Conservation (phyloP, 2,888 invertebrate genomes). For the Parnassius mnemosyne region DNA sequence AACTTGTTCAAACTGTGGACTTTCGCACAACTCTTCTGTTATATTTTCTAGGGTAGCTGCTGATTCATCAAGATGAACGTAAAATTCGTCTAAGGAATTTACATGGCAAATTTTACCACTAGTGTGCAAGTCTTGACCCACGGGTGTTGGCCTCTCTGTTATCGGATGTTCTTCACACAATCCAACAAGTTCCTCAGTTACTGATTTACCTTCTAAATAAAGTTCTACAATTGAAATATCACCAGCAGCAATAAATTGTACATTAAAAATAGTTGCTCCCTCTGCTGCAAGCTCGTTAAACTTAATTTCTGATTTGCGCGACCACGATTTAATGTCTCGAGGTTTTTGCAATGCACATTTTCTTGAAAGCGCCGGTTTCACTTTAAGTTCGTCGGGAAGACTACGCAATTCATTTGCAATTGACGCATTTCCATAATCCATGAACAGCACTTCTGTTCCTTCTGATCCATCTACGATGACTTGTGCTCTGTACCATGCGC, state of each 20-base stretch:
- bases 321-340: constrained; percentile 81
- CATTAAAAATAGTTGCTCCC: constrained; percentile 85
- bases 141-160: constrained; percentile 62
- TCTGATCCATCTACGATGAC: constrained; percentile 79
- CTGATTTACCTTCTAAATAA: constrained; percentile 81
- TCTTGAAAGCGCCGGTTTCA: constrained; percentile 80
- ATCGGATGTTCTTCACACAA: constrained; percentile 68
- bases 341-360: constrained; percentile 83
- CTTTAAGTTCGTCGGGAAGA: constrained; percentile 81
- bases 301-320: constrained; percentile 82
- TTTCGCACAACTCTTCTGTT: constrained; percentile 77
- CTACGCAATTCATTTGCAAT: constrained; percentile 79
- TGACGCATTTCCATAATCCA: constrained; percentile 85
- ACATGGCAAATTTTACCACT: constrained; percentile 85
- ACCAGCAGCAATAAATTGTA: constrained; percentile 83
- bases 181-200: constrained; percentile 80
- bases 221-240: constrained; percentile 84
- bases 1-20: constrained; percentile 72
- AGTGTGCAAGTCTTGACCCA: constrained; percentile 65
- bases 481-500: constrained; percentile 84
- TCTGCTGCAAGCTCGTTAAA: constrained; percentile 85
- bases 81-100: constrained; percentile 86
- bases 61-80: constrained; percentile 83
- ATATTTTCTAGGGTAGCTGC: constrained; percentile 81
- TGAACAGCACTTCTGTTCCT: constrained; percentile 82